These are phyloP conservation scores for Poliocrania exsul DNA, from an alignment of 2,797 vertebrate genomes.

Conservation along the genomic window DNA sequence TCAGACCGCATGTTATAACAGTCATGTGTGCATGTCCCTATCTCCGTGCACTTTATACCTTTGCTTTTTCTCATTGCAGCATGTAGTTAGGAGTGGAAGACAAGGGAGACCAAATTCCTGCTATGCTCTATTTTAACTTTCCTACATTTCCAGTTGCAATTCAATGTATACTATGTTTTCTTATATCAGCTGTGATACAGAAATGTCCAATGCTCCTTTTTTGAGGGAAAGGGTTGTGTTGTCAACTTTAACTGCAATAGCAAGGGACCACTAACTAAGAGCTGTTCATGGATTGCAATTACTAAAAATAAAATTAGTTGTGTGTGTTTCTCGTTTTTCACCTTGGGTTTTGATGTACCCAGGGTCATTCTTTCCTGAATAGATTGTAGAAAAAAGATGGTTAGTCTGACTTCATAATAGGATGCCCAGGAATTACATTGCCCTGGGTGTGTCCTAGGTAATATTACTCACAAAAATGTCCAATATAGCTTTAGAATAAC, in stretches of 20 bases:
- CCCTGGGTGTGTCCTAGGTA: not conserved
- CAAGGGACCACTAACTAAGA: not conserved
- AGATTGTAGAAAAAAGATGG: not conserved
- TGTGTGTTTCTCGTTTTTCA: not conserved
- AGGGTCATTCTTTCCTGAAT: not conserved
- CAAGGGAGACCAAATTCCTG: not conserved
- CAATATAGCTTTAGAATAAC: not conserved
- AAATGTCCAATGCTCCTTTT: not conserved
- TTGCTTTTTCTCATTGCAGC: not conserved
- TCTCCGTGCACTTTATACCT: not conserved
- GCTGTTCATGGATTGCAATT: not conserved
- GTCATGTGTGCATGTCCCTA: rapidly evolving
- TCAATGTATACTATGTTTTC: not conserved
- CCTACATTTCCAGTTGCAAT: not conserved
- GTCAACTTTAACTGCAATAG: not conserved
- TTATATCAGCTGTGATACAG: not conserved
- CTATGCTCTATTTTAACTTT: not conserved
- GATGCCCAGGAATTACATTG: not conserved
- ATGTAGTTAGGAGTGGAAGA: not conserved
- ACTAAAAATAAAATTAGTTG: not conserved
- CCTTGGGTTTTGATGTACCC: not conserved
- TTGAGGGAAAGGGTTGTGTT: not conserved
- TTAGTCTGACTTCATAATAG: not conserved
- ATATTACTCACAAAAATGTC: not conserved
- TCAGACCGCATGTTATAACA: not conserved